Conservation (phyloP, 2,797 vertebrate species). For the Linurgus olivaceus region DNA sequence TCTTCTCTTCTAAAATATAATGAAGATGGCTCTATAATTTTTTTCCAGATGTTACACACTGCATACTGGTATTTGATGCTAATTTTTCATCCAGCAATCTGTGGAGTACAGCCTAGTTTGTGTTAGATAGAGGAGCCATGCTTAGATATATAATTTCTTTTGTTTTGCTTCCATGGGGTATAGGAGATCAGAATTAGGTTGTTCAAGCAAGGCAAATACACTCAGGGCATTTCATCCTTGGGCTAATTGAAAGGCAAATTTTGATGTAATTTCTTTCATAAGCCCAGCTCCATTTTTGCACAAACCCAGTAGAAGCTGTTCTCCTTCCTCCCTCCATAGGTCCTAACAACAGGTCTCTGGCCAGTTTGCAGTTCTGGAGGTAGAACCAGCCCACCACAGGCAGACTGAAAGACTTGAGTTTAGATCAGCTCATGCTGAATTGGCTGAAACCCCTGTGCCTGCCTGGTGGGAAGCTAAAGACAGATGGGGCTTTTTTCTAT, state of each 20-base stretch:
- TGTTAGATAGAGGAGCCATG: not conserved
- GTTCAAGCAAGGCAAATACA: not conserved
- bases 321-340: not conserved
- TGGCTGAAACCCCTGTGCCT: not conserved
- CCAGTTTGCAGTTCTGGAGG: not conserved
- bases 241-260: not conserved
- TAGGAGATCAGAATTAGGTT: not conserved
- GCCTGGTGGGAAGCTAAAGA: not conserved
- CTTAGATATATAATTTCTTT: not conserved
- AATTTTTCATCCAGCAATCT: constrained; percentile 39
- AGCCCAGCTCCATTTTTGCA: not conserved
- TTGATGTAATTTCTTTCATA: not conserved
- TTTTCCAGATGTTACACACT: constrained; percentile 57
- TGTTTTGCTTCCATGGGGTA: not conserved
- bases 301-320: not conserved
- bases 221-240: not conserved
- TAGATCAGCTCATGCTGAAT: not conserved
- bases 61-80: not conserved
- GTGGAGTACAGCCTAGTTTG: not conserved
- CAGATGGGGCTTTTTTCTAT: not conserved
- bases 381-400: not conserved
- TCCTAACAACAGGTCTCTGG: not conserved
- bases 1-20: constrained; percentile 40
- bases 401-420: not conserved
- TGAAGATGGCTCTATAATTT: constrained; percentile 44